Conservation (phyloP, 2,888 invertebrate species). For the Leptura quadrifasciata region DNA sequence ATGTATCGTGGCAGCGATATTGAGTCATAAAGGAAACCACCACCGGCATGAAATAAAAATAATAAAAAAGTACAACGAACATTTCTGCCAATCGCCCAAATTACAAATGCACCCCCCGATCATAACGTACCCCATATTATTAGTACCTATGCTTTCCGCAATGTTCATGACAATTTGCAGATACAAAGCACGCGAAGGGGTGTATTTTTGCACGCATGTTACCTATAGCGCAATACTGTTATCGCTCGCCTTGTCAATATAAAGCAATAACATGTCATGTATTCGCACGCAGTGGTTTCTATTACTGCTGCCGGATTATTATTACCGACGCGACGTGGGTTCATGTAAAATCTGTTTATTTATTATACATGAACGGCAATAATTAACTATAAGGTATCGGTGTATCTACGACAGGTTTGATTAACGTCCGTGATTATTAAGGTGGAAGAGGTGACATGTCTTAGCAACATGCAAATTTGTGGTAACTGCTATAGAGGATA, state of each 20-base stretch:
- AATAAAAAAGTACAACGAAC: constrained; percentile 26
- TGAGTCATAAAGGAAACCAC: constrained; percentile 39
- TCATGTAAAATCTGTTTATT: constrained; percentile 24
- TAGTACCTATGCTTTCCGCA: constrained; percentile 40
- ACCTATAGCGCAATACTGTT: constrained; percentile 9
- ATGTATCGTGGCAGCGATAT: constrained; percentile 14
- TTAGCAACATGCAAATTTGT: neutral
- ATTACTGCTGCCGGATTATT: constrained; percentile 25
- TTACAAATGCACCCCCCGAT: constrained; percentile 39
- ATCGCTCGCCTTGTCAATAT: constrained; percentile 33
- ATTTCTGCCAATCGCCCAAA: constrained; percentile 31
- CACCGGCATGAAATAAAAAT: constrained; percentile 24
- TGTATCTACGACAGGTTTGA: constrained; percentile 12
- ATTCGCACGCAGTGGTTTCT: constrained; percentile 31
- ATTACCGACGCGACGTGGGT: constrained; percentile 17
- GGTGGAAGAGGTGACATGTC: constrained; percentile 12
- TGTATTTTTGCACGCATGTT: constrained; percentile 34
- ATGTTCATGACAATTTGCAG: constrained; percentile 52
- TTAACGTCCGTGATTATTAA: neutral
- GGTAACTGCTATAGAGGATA: neutral
- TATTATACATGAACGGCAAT: constrained; percentile 18
- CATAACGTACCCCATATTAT: constrained; percentile 34
- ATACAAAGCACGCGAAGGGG: constrained; percentile 47
- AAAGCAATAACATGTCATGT: constrained; percentile 36
- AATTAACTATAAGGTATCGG: constrained; percentile 30